Evolutionary conservation across 1,140 invertebrate species (phyloP), one percentile per base, ranked within the genome.

Genomic region (Sipha flava): DNA sequence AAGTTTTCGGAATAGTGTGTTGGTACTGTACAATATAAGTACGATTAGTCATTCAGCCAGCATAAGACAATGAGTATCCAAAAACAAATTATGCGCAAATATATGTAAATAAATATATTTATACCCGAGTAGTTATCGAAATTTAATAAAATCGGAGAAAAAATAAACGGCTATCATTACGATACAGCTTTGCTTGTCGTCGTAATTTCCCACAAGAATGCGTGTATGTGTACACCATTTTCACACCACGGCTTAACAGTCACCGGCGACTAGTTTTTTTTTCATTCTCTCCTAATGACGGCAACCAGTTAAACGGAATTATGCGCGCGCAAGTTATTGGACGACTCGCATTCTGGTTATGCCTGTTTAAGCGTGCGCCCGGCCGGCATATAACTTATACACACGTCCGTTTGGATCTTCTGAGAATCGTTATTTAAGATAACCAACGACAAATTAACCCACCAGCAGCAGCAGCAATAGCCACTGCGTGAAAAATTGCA

Each of bases 341-440:
- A 72, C 68, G 26, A 26, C 59, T 66, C 64, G 21, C 43, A 72
- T 72, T 72, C 68, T 49, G 45, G 43, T 72, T 49, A 72, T 72
- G 45, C 45, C 45, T 47, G 68, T 72, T 70, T n/a, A 29, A 18
- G 43, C 23, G 29, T 43, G 26, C 37, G 43, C 43, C 12, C 21
- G 31, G 12, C 62, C 64, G 37, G 40, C 26, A 43, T 66, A 37
- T 23, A 21, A 23, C n/a, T n/a, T 40, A 40, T 4, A 5, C 31
- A n/a, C 62, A 21, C 62, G 62, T 66, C 34, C 29, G 31, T n/a
- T 54, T 37, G 37, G 21, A 66, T 26, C 21, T 66, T 66, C 64
- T 43, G 10, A 21, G 34, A 66, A 66, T 43, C 64, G 37, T 66
- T 40, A 26, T 66, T 66, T 43, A 10, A 43, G 34, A 43, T 66